Percentiles rank a stretch among this genome's conserved stretches.
Conservation (phyloP, 1,140 invertebrate genomes). For the Dendroctonus valens region DNA sequence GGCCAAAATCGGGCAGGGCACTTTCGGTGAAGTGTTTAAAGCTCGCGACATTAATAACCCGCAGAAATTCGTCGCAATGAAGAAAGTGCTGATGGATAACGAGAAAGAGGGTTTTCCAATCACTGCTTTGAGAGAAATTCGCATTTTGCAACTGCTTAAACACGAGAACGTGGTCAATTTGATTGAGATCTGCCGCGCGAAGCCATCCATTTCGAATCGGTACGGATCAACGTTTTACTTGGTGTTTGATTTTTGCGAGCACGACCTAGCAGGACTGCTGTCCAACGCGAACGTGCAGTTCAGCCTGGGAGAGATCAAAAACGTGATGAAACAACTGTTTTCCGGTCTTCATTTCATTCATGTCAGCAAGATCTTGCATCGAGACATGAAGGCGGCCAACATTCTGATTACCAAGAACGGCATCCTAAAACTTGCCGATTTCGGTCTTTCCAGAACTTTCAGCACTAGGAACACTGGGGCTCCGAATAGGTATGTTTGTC, state of each 20-base stretch:
- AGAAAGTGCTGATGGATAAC: slow-evolving; percentile 99
- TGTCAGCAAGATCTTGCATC: slow-evolving; percentile 91
- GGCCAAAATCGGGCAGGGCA: slow-evolving; percentile 97
- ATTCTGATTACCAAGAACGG: slow-evolving; percentile 97
- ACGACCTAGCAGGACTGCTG: slow-evolving; percentile 95
- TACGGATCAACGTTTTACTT: slow-evolving; percentile 94
- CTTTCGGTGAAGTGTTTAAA: slow-evolving; percentile 98
- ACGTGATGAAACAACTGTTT: slow-evolving; percentile 95
- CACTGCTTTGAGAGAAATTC: slow-evolving; percentile 94
- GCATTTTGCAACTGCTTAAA: slow-evolving; percentile 93
- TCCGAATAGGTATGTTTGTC: slow-evolving; percentile 64
- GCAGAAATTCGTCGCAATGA: slow-evolving; percentile 94
- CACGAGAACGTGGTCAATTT: slow-evolving; percentile 98
- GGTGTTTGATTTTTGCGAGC: slow-evolving; percentile 99
- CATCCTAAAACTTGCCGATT: slow-evolving; percentile 88
- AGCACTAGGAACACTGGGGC: slow-evolving; percentile 84
- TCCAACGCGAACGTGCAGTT: slow-evolving; percentile 98
- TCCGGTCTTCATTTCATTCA: slow-evolving; percentile 98
- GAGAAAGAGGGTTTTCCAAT: slow-evolving; percentile 99
- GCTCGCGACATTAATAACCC: slow-evolving; percentile 78
- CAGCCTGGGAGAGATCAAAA: slow-evolving; percentile 95
- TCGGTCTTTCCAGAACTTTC: slow-evolving; percentile 88
- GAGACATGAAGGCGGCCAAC: slow-evolving; percentile 99
- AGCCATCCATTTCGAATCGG: slow-evolving; percentile 82
- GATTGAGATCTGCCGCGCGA: slow-evolving; percentile 94